Evolutionary conservation across 1,140 invertebrate genomes (phyloP).

Genomic region (Drosophila ananassae): DNA sequence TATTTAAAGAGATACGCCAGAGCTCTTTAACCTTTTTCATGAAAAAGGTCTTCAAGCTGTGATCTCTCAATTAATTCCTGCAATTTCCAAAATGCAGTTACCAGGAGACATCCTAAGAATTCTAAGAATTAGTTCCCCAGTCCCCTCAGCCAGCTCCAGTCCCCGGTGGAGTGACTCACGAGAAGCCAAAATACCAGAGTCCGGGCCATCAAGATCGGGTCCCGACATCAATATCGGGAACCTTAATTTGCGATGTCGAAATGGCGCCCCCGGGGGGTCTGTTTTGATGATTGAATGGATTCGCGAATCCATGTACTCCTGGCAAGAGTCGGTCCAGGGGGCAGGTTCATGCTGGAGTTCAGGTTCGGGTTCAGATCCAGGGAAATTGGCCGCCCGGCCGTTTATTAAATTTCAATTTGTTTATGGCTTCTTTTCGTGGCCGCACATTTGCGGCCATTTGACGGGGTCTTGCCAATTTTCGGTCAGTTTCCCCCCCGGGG

Average conservation of each 20-base stretch:
- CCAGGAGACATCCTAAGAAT: too few relatives aligned
- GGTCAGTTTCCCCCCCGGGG: conserved; percentile 13
- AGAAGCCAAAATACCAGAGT: neutral
- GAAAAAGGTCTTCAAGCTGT: neutral
- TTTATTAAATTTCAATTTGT: conserved; percentile 66
- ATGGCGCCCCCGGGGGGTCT: conserved; percentile 37
- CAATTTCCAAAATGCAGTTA: too few relatives aligned
- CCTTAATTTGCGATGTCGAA: conserved; percentile 35
- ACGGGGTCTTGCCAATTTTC: conserved; percentile 23
- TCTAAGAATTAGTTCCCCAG: neutral
- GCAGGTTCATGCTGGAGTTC: conserved; percentile 10
- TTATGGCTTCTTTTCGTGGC: conserved; percentile 52
- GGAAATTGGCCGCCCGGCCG: conserved; percentile 36
- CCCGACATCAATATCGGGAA: conserved; percentile 30
- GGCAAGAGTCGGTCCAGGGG: neutral
- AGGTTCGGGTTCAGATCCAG: conserved; percentile 6
- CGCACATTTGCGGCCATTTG: conserved; percentile 38
- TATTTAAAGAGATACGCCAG: too few relatives aligned
- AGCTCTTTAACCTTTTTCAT: too few relatives aligned
- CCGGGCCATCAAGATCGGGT: neutral
- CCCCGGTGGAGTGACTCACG: neutral
- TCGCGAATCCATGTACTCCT: conserved; percentile 10
- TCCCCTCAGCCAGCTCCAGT: neutral
- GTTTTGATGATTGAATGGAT: conserved; percentile 36
- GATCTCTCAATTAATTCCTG: conserved; percentile 9